Percentiles rank a stretch among this genome's conserved stretches.
phyloP scores from a whole-genome alignment of 53 echinoderm and acorn worm genomes.

The Paracentrotus lividus region DNA sequence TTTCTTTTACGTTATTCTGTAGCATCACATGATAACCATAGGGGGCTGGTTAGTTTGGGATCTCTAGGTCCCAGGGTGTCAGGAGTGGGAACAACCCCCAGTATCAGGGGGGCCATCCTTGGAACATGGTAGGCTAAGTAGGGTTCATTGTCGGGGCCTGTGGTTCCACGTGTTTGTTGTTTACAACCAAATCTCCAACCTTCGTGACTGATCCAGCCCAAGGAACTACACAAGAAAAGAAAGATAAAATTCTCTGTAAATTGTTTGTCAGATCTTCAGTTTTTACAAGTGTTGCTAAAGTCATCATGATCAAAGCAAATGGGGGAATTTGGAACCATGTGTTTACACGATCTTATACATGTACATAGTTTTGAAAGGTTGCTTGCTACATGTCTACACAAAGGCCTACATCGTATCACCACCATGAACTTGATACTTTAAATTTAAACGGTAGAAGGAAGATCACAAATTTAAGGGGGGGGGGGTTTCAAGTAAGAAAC shows the following conservation, averaged over 20 bases:
- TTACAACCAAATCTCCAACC: constrained; percentile 65
- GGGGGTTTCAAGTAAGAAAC: neutral
- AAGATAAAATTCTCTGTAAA: constrained; percentile 13
- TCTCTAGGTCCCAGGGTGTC: neutral
- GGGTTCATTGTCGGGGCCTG: constrained; percentile 60
- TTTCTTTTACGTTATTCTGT: too few species aligned
- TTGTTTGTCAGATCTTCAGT: constrained; percentile 33
- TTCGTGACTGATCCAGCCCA: constrained; percentile 44
- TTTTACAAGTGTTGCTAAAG: constrained; percentile 31
- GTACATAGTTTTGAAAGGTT: neutral
- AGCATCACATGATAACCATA: neutral
- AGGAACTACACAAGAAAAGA: neutral
- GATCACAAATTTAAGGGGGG: neutral
- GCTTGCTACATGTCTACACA: neutral
- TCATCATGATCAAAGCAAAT: constrained; percentile 34
- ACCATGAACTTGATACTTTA: neutral
- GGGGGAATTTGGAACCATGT: neutral
- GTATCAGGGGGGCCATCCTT: constrained; percentile 51
- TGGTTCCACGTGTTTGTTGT: constrained; percentile 58
- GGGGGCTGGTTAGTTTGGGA: constrained; percentile 1
- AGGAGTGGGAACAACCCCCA: neutral
- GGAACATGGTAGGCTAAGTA: constrained; percentile 47
- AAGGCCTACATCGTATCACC: neutral
- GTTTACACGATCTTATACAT: neutral
- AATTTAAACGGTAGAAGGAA: neutral